These are phyloP conservation scores for Helogale parvula DNA, from an alignment of 2,113 vertebrate species.

Conservation along the genomic window DNA sequence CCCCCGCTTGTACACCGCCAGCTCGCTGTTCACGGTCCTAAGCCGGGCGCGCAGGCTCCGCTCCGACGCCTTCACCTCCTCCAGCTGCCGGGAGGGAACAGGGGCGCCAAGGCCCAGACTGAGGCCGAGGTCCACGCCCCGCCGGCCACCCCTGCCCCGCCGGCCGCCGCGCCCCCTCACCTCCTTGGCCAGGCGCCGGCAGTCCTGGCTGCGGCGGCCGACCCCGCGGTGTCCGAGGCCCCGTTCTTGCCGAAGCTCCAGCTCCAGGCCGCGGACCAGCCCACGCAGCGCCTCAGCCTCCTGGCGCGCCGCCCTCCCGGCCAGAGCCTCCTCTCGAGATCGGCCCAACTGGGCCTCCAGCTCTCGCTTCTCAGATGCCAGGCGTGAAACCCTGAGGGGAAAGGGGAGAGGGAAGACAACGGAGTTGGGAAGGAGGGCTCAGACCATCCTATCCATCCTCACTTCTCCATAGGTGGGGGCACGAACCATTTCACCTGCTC, in stretches of 20 bases:
- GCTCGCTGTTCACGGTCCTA: conserved; percentile 90
- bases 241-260: conserved; percentile 91
- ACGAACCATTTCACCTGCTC: neutral
- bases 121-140: neutral
- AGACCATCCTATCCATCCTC: neutral
- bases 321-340: conserved; percentile 75
- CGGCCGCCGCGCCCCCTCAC: conserved; percentile 70
- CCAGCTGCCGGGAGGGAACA: conserved; percentile 82
- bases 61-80: conserved; percentile 90
- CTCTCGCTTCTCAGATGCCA: conserved; percentile 89
- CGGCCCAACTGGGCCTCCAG: conserved; percentile 83
- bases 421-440: too few species aligned
- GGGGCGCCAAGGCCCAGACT: neutral
- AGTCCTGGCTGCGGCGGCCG: conserved; percentile 88
- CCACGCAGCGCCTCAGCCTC: conserved; percentile 86
- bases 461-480: neutral
- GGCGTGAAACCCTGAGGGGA: conserved; percentile 84
- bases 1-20: conserved; percentile 89
- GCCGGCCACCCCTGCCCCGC: neutral
- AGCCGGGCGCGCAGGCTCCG: conserved; percentile 89
- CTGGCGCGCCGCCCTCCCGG: conserved; percentile 73
- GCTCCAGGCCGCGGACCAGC: conserved; percentile 87
- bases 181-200: conserved; percentile 89
- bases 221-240: conserved; percentile 85
- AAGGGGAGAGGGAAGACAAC: neutral